Base-by-base conservation (phyloP, 2,113 vertebrate species). In the Abramis brama region DNA sequence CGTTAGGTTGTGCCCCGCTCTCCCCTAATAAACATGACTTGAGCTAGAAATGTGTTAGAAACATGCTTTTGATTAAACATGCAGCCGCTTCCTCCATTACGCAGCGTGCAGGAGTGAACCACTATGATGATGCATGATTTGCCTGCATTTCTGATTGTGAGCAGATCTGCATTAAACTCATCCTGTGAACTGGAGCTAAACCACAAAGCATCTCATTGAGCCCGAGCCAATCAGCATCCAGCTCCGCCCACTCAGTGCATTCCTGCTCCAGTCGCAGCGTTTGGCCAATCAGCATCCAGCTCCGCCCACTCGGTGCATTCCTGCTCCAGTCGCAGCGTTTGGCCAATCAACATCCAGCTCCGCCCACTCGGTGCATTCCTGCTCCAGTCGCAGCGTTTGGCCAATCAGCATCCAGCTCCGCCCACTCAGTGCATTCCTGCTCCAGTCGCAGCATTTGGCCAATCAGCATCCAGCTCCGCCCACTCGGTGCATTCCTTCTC, bases 391-490 rank as follows among this genome's bases (percentile, higher is more conserved):
- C 27, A 27, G 27, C 27, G 27, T 27, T 27, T 27, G 27, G 25
- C 50, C 27, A 79, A 60, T 79, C 19, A 79, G 43, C 21, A 60
- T 79, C 55, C 19, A 21, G 77, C 77, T 43, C 77, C 77, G 55
- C 55, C 77, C 33, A 60, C 77, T 8, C 11, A 1, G 7, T 36
- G 25, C 76, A 59, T 60, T n/a, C 77, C 30, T 79, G 33, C 55
- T 39, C 2, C 27, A 27, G 27, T 27, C 27, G 27, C 27, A 27
- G 27, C 27, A 1, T 1, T 27, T 27, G 27, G 25, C 50, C 27
- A 79, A 60, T 79, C 19, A 79, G 43, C 21, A 60, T 79, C 55
- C 19, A 21, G 77, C 77, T 43, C 77, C 77, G 55, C 55, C 77
- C 33, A 60, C 77, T 8, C 11, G 3, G 7, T 36, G 25, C 76